Base-by-base conservation (phyloP, 2,888 invertebrate species). In the Gortyna flavago region DNA sequence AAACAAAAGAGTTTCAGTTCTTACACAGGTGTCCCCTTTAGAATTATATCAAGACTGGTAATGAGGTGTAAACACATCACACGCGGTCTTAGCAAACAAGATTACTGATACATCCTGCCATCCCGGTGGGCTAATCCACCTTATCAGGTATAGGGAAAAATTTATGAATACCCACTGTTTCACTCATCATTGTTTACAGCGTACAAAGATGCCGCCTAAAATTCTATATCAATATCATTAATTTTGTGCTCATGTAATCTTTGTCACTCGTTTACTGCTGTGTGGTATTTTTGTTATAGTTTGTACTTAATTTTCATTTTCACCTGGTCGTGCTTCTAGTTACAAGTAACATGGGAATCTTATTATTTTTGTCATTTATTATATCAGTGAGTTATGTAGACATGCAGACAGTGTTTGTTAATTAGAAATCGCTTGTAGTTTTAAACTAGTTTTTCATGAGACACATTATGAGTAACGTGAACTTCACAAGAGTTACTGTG, bases 51-150 rank as follows among this genome's bases (percentile, higher is more conserved):
- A 87, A 83, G 86, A 86, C 73, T 86, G 91, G 92, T 91, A 93
- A 93, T 93, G 91, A 93, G 91, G 91, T 87, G 81, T 82, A 79
- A 88, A 93, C 92, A 93, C 90, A 92, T 90, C 89, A 89, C 91
- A 90, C 83, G 69, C 69, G 87, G 91, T 91, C 86, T 89, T 88
- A 88, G 90, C 92, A 95, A 94, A 95, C 94, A 95, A 89, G 96
- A 96, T 96, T 96, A 96, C 91, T 91, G 88, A 87, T 92, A 93
- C 96, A 95, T 96, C 96, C 96, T 96, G 96, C 95, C 89, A 89
- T 94, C 94, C 93, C 92, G 96, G 96, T 96, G 96, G 96, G 90
- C 96, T 95, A 91, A 95, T 94, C 94, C 90, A 87, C 89, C 92
- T 96, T 96, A 96, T 96, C 96, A 93, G 85, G 84, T 90, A 92